phyloP scores from a whole-genome alignment of 2,888 invertebrate genomes.

The Phragmatobia fuliginosa region DNA sequence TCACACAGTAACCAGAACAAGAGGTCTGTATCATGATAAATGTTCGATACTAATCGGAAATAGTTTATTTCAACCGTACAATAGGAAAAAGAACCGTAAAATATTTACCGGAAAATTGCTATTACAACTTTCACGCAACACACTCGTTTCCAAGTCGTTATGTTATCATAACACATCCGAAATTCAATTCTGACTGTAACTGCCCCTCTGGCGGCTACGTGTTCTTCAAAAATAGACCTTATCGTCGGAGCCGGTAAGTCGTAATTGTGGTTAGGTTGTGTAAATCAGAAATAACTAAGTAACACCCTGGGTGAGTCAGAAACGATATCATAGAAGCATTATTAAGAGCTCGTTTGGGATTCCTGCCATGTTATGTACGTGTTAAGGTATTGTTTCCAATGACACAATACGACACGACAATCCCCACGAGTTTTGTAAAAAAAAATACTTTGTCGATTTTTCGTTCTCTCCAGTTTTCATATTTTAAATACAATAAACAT shows the following conservation, averaged over 20 bases:
- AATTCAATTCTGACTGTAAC: constrained; percentile 71
- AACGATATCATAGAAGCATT: constrained; percentile 78
- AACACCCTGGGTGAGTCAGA: constrained; percentile 68
- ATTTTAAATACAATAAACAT: too few species aligned
- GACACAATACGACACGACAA: constrained; percentile 9
- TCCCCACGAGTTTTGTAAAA: too few species aligned
- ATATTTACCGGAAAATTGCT: constrained; percentile 25
- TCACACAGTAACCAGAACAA: background rate
- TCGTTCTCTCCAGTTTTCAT: too few species aligned
- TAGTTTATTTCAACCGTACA: constrained; percentile 14
- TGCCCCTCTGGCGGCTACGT: constrained; percentile 22
- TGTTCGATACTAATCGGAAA: background rate
- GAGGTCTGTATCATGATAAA: constrained; percentile 1
- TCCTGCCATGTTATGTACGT: constrained; percentile 74
- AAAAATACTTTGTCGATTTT: too few species aligned
- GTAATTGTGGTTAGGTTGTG: constrained; percentile 38
- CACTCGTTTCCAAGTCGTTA: constrained; percentile 69
- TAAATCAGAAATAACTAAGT: constrained; percentile 66
- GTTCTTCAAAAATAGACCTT: constrained; percentile 39
- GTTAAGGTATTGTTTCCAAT: constrained; percentile 58
- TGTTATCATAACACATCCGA: constrained; percentile 60
- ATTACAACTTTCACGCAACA: constrained; percentile 63
- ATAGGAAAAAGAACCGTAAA: constrained; percentile 24
- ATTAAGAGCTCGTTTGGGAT: constrained; percentile 84
- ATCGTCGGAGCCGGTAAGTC: constrained; percentile 36